A percentile compares a stretch with the other conserved stretches of the same genome.
Evolutionary conservation across 2,888 invertebrate species (phyloP).

Genomic region (Agonum fuliginosum): DNA sequence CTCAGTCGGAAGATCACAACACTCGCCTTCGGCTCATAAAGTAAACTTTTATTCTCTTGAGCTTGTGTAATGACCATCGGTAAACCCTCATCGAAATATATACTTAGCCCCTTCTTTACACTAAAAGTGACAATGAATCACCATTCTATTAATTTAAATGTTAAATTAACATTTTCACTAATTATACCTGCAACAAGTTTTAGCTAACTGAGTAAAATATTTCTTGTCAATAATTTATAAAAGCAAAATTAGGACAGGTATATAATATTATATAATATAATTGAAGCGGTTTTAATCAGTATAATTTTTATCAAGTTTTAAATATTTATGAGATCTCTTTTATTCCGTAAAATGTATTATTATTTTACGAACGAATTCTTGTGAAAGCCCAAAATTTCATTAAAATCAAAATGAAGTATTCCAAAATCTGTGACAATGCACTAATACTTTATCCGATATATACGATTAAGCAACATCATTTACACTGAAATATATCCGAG

Average conservation of each 20-base stretch:
- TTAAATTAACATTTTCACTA: too few species aligned
- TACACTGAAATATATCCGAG: conserved; percentile 4
- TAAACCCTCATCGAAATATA: too few species aligned
- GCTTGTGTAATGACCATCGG: too few species aligned
- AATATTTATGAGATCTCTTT: conserved; percentile 15
- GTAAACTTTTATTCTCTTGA: too few species aligned
- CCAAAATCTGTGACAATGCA: conserved; percentile 11
- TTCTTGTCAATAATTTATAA: neutral
- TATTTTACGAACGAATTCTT: conserved; percentile 20
- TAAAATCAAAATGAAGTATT: conserved; percentile 23
- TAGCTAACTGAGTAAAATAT: too few species aligned
- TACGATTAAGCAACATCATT: conserved; percentile 3
- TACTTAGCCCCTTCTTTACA: too few species aligned
- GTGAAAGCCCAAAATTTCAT: conserved; percentile 10
- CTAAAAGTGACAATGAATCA: too few species aligned
- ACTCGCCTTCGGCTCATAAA: too few species aligned
- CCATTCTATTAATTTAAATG: too few species aligned
- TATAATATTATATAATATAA: conserved; percentile 19
- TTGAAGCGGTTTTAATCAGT: neutral
- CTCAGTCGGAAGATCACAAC: too few species aligned
- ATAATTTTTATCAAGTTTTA: conserved; percentile 2
- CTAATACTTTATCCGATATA: conserved; percentile 1
- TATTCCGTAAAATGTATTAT: neutral
- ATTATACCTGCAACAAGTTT: too few species aligned
- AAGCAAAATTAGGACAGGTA: neutral